These are phyloP conservation scores for Ariolimax columbianus DNA, from an alignment of 2,888 invertebrate genomes.

Conservation along the genomic window DNA sequence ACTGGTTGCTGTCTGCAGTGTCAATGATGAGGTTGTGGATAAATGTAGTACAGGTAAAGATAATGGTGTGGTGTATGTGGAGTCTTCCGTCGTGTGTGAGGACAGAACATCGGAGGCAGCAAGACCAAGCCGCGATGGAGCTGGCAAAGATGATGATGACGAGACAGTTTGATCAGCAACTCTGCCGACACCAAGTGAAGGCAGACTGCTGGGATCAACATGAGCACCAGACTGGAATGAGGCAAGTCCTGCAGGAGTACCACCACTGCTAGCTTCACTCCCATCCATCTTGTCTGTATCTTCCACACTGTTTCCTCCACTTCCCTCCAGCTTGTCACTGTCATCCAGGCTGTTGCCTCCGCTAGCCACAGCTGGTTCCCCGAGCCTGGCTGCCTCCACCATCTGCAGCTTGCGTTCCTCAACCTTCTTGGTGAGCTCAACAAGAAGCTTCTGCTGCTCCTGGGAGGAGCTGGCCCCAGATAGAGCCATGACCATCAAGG, in stretches of 20 bases:
- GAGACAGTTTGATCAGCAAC: neutral
- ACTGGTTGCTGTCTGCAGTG: neutral
- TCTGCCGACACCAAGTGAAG: neutral
- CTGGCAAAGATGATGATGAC: neutral
- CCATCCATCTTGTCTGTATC: too few relatives aligned
- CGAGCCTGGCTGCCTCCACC: slow-evolving; percentile 31
- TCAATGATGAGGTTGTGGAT: neutral
- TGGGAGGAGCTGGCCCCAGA: slow-evolving; percentile 76
- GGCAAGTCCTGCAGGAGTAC: neutral
- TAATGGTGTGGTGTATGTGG: neutral
- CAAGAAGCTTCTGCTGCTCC: slow-evolving; percentile 87
- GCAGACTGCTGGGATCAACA: neutral
- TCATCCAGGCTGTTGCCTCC: neutral
- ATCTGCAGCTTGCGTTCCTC: slow-evolving; percentile 66
- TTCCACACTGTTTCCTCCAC: neutral
- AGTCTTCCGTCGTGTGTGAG: neutral
- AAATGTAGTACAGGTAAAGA: neutral
- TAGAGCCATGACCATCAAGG: slow-evolving; percentile 74
- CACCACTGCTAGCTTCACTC: neutral
- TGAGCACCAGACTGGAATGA: too few relatives aligned
- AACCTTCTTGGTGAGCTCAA: slow-evolving; percentile 91
- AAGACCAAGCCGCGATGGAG: neutral
- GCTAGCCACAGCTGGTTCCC: neutral
- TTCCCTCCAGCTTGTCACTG: neutral
- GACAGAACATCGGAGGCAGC: neutral